These are phyloP conservation scores for Hartigia nigra DNA, from an alignment of 2,888 invertebrate genomes.

Conservation along the genomic window DNA sequence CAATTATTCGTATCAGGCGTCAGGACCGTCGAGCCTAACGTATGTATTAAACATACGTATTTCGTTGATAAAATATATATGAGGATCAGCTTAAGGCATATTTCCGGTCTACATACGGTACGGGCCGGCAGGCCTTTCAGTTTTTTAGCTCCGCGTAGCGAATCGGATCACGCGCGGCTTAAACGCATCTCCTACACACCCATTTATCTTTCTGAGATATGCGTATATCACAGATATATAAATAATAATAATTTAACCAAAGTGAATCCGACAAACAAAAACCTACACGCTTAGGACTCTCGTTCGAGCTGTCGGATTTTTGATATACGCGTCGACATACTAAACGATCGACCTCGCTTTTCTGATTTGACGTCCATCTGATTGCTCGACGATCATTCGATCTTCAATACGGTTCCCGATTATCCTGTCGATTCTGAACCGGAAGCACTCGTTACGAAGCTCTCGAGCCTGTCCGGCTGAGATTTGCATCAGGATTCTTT, in stretches of 20 bases:
- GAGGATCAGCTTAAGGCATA: constrained; percentile 8
- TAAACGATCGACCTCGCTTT: not conserved
- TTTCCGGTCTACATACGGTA: constrained; percentile 19
- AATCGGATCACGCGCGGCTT: constrained; percentile 33
- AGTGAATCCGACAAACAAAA: not conserved
- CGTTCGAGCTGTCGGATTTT: not conserved
- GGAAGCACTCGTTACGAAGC: not conserved
- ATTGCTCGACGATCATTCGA: not conserved
- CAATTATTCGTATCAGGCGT: not conserved
- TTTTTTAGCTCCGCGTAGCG: constrained; percentile 19
- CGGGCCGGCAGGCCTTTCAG: constrained; percentile 19
- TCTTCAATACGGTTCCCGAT: not conserved
- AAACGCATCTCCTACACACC: constrained; percentile 7
- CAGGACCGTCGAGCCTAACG: not conserved
- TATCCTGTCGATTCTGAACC: not conserved
- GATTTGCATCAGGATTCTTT: not conserved
- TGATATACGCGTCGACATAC: not conserved
- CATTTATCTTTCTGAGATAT: not conserved
- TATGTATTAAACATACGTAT: not conserved
- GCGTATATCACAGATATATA: no score
- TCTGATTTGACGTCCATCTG: not conserved
- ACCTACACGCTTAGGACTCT: not conserved
- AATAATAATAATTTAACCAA: not conserved
- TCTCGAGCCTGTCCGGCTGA: not conserved
- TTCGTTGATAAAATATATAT: not conserved